phyloP scores from a whole-genome alignment of 2,888 invertebrate genomes.

The Drosophila atripex region DNA sequence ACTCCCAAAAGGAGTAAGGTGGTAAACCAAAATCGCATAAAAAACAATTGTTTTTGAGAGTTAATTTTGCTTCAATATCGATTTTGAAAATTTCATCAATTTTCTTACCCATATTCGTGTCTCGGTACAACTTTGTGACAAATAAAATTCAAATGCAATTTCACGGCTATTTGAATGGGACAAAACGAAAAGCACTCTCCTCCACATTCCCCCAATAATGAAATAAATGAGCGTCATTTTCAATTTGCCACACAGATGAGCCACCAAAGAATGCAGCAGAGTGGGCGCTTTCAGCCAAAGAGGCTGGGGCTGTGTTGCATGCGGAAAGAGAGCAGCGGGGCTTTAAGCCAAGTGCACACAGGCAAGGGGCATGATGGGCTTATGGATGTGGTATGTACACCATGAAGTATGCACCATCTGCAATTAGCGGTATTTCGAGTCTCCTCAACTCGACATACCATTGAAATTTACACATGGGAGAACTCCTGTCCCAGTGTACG shows the following conservation, averaged over 20 bases:
- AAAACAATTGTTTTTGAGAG: neutral
- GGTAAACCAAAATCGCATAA: neutral
- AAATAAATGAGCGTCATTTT: conserved; percentile 74
- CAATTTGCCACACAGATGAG: conserved; percentile 74
- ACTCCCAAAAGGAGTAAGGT: neutral
- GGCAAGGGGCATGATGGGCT: conserved; percentile 7
- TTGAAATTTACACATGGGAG: conserved; percentile 58
- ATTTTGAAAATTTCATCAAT: conserved; percentile 14
- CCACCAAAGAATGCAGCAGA: conserved; percentile 57
- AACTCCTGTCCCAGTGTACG: conserved; percentile 47
- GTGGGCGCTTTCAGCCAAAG: conserved; percentile 9
- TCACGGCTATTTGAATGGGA: conserved; percentile 71
- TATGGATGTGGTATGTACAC: conserved; percentile 10
- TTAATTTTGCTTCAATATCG: neutral
- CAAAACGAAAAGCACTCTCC: conserved; percentile 34
- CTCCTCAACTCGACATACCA: conserved; percentile 17
- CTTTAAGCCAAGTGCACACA: conserved; percentile 62
- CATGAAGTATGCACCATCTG: conserved; percentile 57
- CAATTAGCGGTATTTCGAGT: conserved; percentile 61
- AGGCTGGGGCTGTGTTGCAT: neutral
- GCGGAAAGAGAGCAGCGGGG: conserved; percentile 21
- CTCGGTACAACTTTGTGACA: conserved; percentile 33
- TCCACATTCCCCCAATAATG: conserved; percentile 54
- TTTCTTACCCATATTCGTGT: neutral
- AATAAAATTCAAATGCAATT: conserved; percentile 71